These are phyloP conservation scores for Ochropacha duplaris DNA, from an alignment of 2,888 invertebrate genomes.

Conservation along the genomic window DNA sequence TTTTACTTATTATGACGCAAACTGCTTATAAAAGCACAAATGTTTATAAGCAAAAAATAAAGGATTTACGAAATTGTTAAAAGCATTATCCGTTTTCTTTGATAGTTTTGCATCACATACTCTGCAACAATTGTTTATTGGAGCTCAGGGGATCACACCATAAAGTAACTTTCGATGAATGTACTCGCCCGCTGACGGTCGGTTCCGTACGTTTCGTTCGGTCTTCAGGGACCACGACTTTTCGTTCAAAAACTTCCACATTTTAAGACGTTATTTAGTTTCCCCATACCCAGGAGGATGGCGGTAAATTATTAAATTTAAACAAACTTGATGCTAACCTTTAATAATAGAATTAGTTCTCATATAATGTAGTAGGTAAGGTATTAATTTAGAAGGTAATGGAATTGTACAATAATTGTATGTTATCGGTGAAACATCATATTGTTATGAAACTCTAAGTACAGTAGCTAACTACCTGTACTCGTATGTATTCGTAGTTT, in stretches of 20 bases:
- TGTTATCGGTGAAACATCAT: no score
- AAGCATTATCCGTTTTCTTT: not conserved
- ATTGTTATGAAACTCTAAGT: no score
- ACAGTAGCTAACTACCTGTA: no score
- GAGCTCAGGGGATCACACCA: slow-evolving; percentile 36
- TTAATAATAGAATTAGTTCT: not conserved
- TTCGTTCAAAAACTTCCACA: slow-evolving; percentile 64
- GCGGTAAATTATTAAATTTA: slow-evolving; percentile 62
- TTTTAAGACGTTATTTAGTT: slow-evolving; percentile 70
- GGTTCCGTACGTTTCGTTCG: slow-evolving; percentile 4
- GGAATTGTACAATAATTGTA: no score
- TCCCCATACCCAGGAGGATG: slow-evolving; percentile 43
- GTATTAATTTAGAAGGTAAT: no score
- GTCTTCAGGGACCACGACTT: slow-evolving; percentile 43
- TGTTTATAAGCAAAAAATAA: no score
- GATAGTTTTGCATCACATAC: slow-evolving; percentile 18
- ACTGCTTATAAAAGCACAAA: no score
- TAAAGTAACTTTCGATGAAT: slow-evolving; percentile 47
- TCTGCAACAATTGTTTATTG: slow-evolving; percentile 33
- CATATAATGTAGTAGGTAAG: not conserved
- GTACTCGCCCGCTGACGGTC: slow-evolving; percentile 31
- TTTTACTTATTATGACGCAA: not conserved
- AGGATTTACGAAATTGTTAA: not conserved
- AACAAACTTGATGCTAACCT: slow-evolving; percentile 22
- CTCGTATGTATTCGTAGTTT: no score